Conservation (phyloP, 2,113 vertebrate species). For the Cyrtonyx montezumae region DNA sequence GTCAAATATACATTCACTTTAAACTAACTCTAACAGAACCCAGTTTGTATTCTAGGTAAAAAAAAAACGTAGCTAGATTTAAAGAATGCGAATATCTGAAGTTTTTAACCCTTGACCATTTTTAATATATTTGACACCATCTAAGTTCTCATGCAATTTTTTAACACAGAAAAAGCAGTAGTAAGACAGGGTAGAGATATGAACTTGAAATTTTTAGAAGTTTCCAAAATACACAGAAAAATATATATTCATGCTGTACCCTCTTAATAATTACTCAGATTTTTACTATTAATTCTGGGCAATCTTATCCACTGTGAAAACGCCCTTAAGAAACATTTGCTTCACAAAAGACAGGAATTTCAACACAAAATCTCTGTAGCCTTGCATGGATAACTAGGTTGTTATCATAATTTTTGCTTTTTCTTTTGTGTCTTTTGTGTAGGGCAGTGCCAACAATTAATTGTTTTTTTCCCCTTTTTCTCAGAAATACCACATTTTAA, state of each 20-base stretch:
- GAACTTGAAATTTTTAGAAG: neutral
- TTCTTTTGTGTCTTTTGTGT: fast-evolving
- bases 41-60: neutral
- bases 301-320: neutral
- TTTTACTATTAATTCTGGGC: neutral
- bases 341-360: neutral
- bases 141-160: neutral
- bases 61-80: fast-evolving
- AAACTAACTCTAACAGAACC: fast-evolving
- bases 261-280: neutral
- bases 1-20: neutral
- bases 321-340: neutral
- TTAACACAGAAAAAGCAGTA: neutral
- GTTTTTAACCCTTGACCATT: neutral
- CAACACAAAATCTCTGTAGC: neutral
- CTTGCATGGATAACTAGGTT: neutral
- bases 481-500: neutral
- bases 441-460: neutral
- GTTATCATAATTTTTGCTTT: neutral
- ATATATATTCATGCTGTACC: neutral
- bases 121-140: neutral
- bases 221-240: neutral
- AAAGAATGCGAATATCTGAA: neutral
- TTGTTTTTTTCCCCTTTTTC: neutral
- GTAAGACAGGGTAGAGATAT: neutral